Percentiles rank a stretch among this genome's conserved stretches.
Conservation (phyloP, 2,113 vertebrate species). For the Poicephalus meyeri region DNA sequence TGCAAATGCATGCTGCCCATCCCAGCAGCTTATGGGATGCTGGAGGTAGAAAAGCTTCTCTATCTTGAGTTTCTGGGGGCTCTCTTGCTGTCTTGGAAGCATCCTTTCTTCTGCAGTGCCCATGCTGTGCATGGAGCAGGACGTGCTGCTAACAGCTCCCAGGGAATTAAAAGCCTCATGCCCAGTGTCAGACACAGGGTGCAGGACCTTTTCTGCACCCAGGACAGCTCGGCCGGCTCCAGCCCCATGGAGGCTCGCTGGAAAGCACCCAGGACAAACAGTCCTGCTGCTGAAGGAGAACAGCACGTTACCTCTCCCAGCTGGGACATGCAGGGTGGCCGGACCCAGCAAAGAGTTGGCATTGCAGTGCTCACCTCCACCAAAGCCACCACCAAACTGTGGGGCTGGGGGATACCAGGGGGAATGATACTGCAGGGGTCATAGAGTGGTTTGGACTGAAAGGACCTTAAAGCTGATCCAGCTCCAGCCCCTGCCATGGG, state of each 20-base stretch:
- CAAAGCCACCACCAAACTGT: neutral
- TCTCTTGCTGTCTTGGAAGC: neutral
- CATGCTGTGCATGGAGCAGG: rapidly evolving
- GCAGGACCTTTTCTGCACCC: neutral
- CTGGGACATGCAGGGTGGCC: rapidly evolving
- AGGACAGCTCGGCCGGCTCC: neutral
- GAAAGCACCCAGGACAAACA: slow-evolving; percentile 44
- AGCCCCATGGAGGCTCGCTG: neutral
- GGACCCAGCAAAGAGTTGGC: neutral
- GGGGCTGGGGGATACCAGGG: neutral
- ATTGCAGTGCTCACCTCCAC: neutral
- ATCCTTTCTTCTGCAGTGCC: neutral
- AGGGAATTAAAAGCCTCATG: neutral
- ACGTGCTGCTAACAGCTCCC: neutral
- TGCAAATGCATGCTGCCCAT: neutral
- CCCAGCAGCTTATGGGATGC: neutral
- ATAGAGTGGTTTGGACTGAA: neutral
- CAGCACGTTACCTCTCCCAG: neutral
- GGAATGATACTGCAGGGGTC: neutral
- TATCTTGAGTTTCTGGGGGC: neutral
- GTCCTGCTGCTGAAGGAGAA: neutral
- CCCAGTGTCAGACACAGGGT: neutral
- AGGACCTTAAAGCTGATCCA: neutral
- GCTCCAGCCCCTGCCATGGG: rapidly evolving
- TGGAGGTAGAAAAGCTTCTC: neutral